Base-by-base conservation (phyloP, 2,113 vertebrate species). In the Hemicordylus capensis region DNA sequence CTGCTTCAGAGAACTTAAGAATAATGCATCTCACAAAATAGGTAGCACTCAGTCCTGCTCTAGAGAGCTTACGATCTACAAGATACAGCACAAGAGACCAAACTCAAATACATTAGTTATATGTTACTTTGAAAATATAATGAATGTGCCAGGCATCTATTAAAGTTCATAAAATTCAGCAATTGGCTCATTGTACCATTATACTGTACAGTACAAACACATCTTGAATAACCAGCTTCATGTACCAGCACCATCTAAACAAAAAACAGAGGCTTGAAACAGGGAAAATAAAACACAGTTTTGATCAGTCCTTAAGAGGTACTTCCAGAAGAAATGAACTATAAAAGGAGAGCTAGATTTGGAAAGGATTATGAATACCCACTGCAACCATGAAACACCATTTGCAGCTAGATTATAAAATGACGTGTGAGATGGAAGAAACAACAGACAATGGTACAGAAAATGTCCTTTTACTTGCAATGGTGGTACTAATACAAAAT, bases 261-360 rank as follows among this genome's bases (percentile, higher is more conserved):
- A 89, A 28, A 73, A 86, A 89, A 91, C 82, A 94, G 70, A 22
- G 31, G 56, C 12, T n/a, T 34, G 42, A 59, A 46, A 46, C 37
- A 46, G 9, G 46, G n/a, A 51, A 54, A 39, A 51, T 67, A 92
- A 67, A 86, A 72, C 83, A 51, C 87, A 24, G 80, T 69, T 81
- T 91, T 69, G 86, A 17, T 46, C 72, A 76, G 51, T 51, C 87
- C 80, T 88, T 85, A 74, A 39, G 61, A 7, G 26, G 74, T 34
- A 72, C 42, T 79, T 31, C 19, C 26, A 37, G 31, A 76, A 73
- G 79, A 83, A 89, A 34, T 84, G 0, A 20, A 86, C 31, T 56
- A n/a, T 61, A 84, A 69, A 88, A 0, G 1, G 83, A 84, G 34
- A 85, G 54, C 72, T 76, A 89, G 86, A 91, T 79, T 59, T 87